Conservation (phyloP, 2,113 vertebrate genomes). For the Dinomys branickii region DNA sequence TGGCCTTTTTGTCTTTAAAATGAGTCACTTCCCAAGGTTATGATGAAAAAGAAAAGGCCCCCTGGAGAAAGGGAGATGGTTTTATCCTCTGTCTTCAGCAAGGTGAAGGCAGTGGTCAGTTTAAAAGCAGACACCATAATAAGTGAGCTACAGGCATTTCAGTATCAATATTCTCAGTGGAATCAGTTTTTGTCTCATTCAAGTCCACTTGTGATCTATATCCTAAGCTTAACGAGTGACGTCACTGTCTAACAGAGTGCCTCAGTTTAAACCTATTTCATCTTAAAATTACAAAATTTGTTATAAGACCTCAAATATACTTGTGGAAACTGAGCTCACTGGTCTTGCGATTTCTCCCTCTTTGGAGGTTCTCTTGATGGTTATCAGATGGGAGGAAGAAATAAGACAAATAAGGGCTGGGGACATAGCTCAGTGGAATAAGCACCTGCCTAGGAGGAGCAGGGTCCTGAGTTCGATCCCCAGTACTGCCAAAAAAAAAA, state of each 20-base stretch:
- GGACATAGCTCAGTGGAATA: too few relatives aligned
- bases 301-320: not conserved
- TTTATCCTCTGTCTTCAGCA: not conserved
- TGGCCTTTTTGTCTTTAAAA: conserved; percentile 43
- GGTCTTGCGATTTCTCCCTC: not conserved
- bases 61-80: not conserved
- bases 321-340: not conserved
- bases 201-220: not conserved
- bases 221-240: not conserved
- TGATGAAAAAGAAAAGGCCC: not conserved
- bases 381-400: not conserved
- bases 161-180: not conserved
- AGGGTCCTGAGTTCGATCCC: too few relatives aligned
- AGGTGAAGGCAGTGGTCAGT: not conserved
- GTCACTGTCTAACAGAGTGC: not conserved
- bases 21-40: not conserved
- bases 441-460: too few relatives aligned
- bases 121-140: not conserved
- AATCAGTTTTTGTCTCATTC: not conserved
- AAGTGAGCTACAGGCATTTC: not conserved
- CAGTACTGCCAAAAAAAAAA: too few relatives aligned
- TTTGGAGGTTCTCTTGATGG: not conserved
- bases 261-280: not conserved
- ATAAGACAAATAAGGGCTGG: not conserved
- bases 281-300: not conserved